Base-by-base conservation (phyloP, 2,888 invertebrate species). In the Camptogramma bilineatum region DNA sequence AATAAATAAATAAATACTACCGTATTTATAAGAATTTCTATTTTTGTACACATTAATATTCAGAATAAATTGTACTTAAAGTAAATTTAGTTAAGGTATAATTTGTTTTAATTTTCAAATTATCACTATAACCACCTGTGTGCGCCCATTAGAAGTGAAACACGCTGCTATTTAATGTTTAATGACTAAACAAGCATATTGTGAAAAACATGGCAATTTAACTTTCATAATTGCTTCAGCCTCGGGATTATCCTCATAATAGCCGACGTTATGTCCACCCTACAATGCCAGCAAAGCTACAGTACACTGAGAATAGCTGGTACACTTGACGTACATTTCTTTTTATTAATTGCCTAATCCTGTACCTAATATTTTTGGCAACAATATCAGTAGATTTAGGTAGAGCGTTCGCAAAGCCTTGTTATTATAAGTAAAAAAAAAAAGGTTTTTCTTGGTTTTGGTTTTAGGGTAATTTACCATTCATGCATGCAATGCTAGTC, bases 221-320 rank as follows among this genome's bases (percentile, higher is more conserved):
- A 70, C 71, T 70, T 71, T 69, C 66, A 68, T 71, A 73, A 75
- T 74, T 73, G 66, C 69, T 69, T 31, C 59, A 70, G 62, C 59
- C 51, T 52, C 57, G 50, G 68, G 67, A 73, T 66, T 74, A 69
- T 79, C 73, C 73, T 39, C 52, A 53, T 69, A 73, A 75, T 71
- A 60, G 61, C 52, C 17, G n/a, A 18, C 24, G 62, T 60, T 52
- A 57, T 73, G 68, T 64, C 64, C 73, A 81, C 78, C 76, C 78
- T 72, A 74, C 62, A 53, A 34, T 54, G 57, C 39, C 42, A 52
- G 62, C 48, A 55, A 47, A 21, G n/a, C 8, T 21, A 42, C 21
- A 55, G 54, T 46, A 1, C 9, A 7, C 8, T 7, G 4, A 2
- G 48, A 47, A 52, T 39, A 58, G 62, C 62, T 51, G 18, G 54